Percentiles rank a stretch among this genome's conserved stretches.
phyloP scores from a whole-genome alignment of 2,113 vertebrate genomes.

The Brienomyrus longianalis region DNA sequence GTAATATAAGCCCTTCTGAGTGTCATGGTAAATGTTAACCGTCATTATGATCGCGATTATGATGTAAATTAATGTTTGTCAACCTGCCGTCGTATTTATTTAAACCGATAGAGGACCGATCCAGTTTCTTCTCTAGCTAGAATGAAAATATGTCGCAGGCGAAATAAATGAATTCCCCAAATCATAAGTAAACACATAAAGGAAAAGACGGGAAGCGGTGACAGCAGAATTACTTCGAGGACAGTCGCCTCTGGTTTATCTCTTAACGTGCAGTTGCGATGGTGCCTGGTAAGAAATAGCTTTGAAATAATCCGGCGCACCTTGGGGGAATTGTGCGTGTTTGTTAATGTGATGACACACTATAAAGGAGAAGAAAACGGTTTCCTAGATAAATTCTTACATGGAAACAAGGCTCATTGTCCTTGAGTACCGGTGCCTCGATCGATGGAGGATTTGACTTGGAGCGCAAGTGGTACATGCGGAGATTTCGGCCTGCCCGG shows the following conservation, averaged over 20 bases:
- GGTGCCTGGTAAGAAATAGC: neutral
- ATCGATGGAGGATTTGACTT: neutral
- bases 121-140: neutral
- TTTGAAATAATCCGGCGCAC: neutral
- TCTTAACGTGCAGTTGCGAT: neutral
- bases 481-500: neutral
- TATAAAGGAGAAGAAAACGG: neutral
- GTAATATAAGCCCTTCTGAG: neutral
- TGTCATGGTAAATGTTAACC: neutral
- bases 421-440: neutral
- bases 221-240: neutral
- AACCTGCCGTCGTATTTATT: neutral
- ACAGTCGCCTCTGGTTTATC: neutral
- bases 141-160: neutral
- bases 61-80: neutral
- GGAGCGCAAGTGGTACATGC: neutral
- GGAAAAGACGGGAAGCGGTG: neutral
- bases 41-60: neutral
- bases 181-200: neutral
- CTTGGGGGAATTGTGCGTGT: neutral
- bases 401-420: neutral
- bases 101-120: neutral
- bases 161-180: neutral
- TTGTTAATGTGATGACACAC: neutral
- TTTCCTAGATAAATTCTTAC: neutral